phyloP scores from a whole-genome alignment of 2,888 invertebrate species.

The Acanthosepion esculentum region DNA sequence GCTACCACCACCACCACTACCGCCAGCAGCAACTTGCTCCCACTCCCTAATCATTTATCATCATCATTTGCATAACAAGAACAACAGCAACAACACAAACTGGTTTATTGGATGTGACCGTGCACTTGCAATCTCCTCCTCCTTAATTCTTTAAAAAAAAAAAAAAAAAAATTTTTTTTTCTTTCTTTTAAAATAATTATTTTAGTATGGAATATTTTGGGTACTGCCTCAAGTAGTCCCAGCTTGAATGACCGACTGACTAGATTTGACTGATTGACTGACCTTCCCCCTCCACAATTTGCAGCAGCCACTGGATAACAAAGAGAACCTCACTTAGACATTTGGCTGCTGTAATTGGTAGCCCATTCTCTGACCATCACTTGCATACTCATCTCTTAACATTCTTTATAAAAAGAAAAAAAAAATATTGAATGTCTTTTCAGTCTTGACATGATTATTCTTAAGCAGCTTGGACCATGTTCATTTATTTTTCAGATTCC shows the following conservation, averaged over 20 bases:
- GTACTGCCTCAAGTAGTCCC: not conserved
- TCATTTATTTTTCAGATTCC: not conserved
- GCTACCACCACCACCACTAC: not conserved
- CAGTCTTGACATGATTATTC: not conserved
- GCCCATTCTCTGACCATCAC: not conserved
- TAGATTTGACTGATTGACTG: not conserved
- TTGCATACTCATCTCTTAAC: not conserved
- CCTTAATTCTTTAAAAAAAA: not conserved
- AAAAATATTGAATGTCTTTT: not conserved
- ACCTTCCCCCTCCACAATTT: not conserved
- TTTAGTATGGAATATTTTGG: not conserved
- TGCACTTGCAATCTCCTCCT: not conserved
- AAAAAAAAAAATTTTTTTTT: not conserved
- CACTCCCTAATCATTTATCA: not conserved
- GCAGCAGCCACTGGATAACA: not conserved
- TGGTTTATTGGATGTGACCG: slow-evolving; percentile 9
- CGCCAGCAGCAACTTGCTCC: not conserved
- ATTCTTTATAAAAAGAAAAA: not conserved
- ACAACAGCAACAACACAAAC: not conserved
- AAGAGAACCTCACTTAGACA: not conserved
- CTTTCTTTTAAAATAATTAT: not conserved
- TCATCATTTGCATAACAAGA: not conserved
- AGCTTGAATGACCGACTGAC: not conserved
- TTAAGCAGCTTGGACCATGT: not conserved
- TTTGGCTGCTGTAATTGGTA: not conserved